A percentile compares a stretch with the other conserved stretches of the same genome.
Evolutionary conservation across 2,797 vertebrate species (phyloP).

Genomic region (Falco novaeseelandiae): DNA sequence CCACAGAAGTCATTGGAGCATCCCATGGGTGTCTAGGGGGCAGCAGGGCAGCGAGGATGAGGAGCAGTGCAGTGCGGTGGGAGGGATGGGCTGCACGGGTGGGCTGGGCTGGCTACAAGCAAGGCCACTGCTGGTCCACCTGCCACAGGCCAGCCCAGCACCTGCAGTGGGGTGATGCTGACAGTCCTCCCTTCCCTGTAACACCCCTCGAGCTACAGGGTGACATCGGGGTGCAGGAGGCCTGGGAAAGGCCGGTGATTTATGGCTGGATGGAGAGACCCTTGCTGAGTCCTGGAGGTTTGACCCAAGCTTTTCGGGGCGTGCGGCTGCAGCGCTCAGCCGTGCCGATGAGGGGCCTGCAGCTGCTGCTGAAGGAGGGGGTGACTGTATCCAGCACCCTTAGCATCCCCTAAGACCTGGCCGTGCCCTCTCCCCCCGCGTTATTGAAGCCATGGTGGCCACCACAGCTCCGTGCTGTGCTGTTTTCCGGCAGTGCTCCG

Average conservation of each 20-base stretch:
- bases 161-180: rapidly evolving
- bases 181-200: neutral
- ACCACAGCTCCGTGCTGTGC: neutral
- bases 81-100: neutral
- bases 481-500: conserved; percentile 84
- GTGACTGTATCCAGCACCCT: neutral
- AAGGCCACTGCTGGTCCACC: neutral
- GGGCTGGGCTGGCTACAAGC: neutral
- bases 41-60: neutral
- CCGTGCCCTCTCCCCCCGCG: rapidly evolving
- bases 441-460: rapidly evolving
- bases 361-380: neutral
- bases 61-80: neutral
- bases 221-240: neutral
- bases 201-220: rapidly evolving
- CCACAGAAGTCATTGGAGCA: neutral
- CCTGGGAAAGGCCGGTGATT: neutral
- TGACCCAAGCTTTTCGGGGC: neutral
- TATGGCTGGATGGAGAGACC: neutral
- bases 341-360: rapidly evolving
- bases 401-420: neutral
- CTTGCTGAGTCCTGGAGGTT: neutral
- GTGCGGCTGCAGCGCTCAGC: rapidly evolving
- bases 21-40: neutral
- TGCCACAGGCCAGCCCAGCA: neutral